Conservation (phyloP, 2,888 invertebrate genomes). For the Mechanitis messenoides region DNA sequence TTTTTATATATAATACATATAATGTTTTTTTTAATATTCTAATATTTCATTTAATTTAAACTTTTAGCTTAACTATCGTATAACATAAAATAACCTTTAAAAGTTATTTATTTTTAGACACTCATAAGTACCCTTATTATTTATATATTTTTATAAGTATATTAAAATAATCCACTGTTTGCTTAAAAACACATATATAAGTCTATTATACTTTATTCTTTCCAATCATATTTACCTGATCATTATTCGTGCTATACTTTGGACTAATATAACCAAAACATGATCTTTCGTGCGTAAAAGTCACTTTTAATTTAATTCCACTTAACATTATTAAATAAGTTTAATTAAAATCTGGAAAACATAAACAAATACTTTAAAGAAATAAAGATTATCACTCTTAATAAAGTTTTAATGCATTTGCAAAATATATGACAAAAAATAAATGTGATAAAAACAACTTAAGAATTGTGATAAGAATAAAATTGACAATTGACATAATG, state of each 20-base stretch:
- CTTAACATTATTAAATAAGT: slow-evolving; percentile 50
- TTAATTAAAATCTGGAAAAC: slow-evolving; percentile 11
- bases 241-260: slow-evolving; percentile 64
- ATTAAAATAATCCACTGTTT: no score
- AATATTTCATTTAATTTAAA: not conserved
- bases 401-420: not conserved
- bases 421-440: not conserved
- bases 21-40: no score
- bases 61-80: not conserved
- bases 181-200: no score
- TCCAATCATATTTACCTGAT: slow-evolving; percentile 46
- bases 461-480: slow-evolving; percentile 1
- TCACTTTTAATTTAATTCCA: slow-evolving; percentile 57
- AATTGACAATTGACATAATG: not conserved
- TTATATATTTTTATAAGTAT: no score
- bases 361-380: slow-evolving; percentile 1
- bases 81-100: no score
- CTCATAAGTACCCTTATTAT: no score
- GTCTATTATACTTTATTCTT: no score
- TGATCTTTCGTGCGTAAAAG: slow-evolving; percentile 58
- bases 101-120: no score
- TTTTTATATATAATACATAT: no score
- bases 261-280: slow-evolving; percentile 68
- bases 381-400: not conserved
- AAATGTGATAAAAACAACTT: not conserved